Conservation (phyloP, 2,113 vertebrate species). For the Dinomys branickii region DNA sequence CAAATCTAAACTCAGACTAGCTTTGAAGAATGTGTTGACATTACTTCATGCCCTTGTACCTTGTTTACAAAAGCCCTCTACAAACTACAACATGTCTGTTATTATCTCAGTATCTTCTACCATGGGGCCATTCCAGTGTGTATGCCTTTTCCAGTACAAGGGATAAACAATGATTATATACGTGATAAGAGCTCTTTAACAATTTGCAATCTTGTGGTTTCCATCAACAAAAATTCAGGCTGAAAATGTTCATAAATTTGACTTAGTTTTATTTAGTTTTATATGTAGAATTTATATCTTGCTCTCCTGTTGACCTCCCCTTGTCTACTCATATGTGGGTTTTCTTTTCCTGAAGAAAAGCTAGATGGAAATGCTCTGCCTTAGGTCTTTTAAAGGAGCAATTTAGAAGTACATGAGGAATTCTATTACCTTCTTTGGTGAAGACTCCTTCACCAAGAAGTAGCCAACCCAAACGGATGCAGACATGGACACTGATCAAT, state of each 20-base stretch:
- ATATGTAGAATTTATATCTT: conserved; percentile 7
- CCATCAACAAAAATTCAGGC: background rate
- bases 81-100: background rate
- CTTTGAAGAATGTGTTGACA: background rate
- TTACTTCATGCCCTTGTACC: background rate
- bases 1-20: background rate
- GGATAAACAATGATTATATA: background rate
- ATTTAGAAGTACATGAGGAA: background rate
- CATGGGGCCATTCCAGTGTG: background rate
- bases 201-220: background rate
- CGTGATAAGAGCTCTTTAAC: background rate
- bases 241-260: background rate
- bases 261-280: conserved; percentile 20
- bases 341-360: conserved; percentile 8
- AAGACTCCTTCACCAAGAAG: background rate
- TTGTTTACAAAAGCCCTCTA: background rate
- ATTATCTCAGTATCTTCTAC: background rate
- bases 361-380: background rate
- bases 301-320: background rate
- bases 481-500: background rate
- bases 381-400: conserved; percentile 40
- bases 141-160: background rate
- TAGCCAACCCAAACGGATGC: background rate
- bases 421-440: background rate
- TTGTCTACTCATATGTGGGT: background rate